phyloP scores from a whole-genome alignment of 2,888 invertebrate species.

The Polydrusus pterygomalis region DNA sequence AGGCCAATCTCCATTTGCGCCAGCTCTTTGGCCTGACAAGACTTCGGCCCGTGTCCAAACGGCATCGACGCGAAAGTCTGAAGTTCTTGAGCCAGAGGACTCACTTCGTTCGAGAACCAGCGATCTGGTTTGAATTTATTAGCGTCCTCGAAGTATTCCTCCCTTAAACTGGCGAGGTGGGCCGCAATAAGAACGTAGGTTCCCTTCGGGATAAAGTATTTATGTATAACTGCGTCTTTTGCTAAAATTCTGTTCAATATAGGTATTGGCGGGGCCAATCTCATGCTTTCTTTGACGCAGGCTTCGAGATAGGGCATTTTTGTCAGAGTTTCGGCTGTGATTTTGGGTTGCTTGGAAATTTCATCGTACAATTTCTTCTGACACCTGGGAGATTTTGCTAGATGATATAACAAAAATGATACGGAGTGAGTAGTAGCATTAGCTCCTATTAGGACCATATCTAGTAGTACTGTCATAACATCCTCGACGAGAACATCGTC shows the following conservation, averaged over 20 bases:
- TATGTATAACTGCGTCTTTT: conserved; percentile 77
- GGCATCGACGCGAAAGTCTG: conserved; percentile 78
- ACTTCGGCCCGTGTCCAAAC: conserved; percentile 78
- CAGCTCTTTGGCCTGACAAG: conserved; percentile 78
- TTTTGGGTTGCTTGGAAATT: conserved; percentile 68
- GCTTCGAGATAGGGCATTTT: conserved; percentile 77
- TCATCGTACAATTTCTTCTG: conserved; percentile 80
- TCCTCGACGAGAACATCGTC: conserved; percentile 77
- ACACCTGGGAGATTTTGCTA: conserved; percentile 79
- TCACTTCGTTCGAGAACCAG: conserved; percentile 73
- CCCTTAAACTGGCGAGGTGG: conserved; percentile 77
- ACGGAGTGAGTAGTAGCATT: conserved; percentile 79
- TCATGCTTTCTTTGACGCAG: conserved; percentile 78
- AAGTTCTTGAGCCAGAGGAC: conserved; percentile 57
- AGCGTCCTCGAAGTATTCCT: conserved; percentile 80
- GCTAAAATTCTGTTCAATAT: conserved; percentile 77
- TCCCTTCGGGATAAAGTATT: conserved; percentile 75
- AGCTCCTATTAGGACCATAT: conserved; percentile 80
- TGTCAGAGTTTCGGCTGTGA: conserved; percentile 60
- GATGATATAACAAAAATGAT: conserved; percentile 79
- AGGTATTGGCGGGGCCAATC: conserved; percentile 80
- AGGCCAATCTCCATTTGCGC: conserved; percentile 77
- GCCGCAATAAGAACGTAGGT: conserved; percentile 80
- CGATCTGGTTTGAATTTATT: conserved; percentile 78
- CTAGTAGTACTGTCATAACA: conserved; percentile 78